Conservation (phyloP, 2,888 invertebrate genomes). For the Ectemnius cavifrons region DNA sequence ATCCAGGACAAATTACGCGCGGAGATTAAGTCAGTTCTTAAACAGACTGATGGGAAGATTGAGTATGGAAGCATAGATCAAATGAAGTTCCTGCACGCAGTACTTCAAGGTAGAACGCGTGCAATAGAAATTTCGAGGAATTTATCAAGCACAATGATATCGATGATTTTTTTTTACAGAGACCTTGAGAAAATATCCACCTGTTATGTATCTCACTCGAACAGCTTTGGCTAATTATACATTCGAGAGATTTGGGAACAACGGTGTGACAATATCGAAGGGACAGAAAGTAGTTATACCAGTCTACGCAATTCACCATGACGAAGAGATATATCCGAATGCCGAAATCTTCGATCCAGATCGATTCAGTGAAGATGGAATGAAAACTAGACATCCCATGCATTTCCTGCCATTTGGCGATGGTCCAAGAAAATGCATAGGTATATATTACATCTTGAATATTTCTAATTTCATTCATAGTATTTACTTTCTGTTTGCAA, state of each 20-base stretch:
- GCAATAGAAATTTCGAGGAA: background rate
- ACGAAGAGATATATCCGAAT: slow-evolving; percentile 64
- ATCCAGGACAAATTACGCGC: slow-evolving; percentile 57
- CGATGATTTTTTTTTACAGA: slow-evolving; percentile 44
- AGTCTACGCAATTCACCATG: slow-evolving; percentile 60
- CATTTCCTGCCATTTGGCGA: slow-evolving; percentile 63
- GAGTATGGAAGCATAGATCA: slow-evolving; percentile 75
- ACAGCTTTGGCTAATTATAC: slow-evolving; percentile 55
- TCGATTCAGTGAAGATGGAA: slow-evolving; percentile 58
- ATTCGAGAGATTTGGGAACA: slow-evolving; percentile 43
- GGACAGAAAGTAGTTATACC: slow-evolving; percentile 56
- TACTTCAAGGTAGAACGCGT: slow-evolving; percentile 69
- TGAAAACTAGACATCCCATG: slow-evolving; percentile 56
- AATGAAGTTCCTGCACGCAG: slow-evolving; percentile 77
- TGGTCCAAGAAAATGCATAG: slow-evolving; percentile 67
- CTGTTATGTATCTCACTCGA: slow-evolving; percentile 47
- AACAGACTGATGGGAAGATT: slow-evolving; percentile 64
- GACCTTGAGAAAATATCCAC: slow-evolving; percentile 64
- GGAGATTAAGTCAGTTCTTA: slow-evolving; percentile 54
- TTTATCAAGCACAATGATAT: background rate
- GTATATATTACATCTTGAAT: slow-evolving; percentile 43
- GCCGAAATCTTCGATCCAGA: slow-evolving; percentile 67
- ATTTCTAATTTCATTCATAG: slow-evolving; percentile 5
- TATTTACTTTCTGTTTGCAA: too few relatives aligned
- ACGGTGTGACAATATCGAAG: slow-evolving; percentile 38